These are phyloP conservation scores for Campylomormyrus tamandua DNA, from an alignment of 2,113 vertebrate genomes.

Conservation along the genomic window DNA sequence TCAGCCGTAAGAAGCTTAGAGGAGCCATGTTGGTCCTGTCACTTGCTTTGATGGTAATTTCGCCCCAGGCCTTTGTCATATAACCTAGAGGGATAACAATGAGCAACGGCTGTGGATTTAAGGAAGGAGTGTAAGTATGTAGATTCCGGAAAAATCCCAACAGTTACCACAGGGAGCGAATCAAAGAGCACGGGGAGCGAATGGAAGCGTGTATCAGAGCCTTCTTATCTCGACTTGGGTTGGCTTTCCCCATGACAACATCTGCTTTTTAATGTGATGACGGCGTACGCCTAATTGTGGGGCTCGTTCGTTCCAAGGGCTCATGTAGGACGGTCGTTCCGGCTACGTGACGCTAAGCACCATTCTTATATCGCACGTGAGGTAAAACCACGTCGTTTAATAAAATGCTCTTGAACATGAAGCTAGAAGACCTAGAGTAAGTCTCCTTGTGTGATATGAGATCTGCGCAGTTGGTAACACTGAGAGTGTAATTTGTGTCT, in stretches of 20 bases:
- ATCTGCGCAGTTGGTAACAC: background rate
- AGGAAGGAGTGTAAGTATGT: constrained; percentile 65
- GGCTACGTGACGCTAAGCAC: background rate
- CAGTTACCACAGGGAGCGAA: constrained; percentile 73
- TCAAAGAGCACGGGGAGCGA: constrained; percentile 69
- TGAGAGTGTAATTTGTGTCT: background rate
- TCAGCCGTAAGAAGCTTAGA: constrained; percentile 72
- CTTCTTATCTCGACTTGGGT: constrained; percentile 67
- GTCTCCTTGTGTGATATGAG: background rate
- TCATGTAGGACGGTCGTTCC: background rate
- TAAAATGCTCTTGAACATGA: background rate
- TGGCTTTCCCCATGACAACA: constrained; percentile 57
- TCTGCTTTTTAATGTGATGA: constrained; percentile 48
- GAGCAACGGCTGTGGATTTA: constrained; percentile 64
- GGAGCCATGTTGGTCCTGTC: constrained; percentile 62
- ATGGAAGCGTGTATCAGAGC: constrained; percentile 63
- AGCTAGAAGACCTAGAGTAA: background rate
- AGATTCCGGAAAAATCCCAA: constrained; percentile 68
- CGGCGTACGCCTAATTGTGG: constrained; percentile 27
- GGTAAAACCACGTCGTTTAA: background rate
- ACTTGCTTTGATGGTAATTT: constrained; percentile 70
- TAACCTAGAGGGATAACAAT: constrained; percentile 80
- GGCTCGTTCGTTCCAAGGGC: constrained; percentile 7
- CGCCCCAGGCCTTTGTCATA: constrained; percentile 74
- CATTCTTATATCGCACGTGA: background rate